Percentiles rank a stretch among this genome's conserved stretches.
phyloP scores from a whole-genome alignment of 2,113 vertebrate species.

The Clinocottus analis region DNA sequence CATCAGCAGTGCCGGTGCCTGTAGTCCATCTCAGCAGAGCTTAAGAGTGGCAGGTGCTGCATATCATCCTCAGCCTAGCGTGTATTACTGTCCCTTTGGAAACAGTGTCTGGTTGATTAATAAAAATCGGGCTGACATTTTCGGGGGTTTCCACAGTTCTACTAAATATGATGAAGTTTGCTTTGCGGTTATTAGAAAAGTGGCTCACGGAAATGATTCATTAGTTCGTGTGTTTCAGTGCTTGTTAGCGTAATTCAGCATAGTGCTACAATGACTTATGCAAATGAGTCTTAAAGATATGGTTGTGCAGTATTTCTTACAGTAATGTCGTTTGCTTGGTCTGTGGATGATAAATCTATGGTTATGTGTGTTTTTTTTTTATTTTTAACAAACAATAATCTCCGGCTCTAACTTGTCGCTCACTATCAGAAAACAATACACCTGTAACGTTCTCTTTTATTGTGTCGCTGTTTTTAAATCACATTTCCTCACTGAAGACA shows the following conservation, averaged over 20 bases:
- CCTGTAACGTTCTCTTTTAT: too few species aligned
- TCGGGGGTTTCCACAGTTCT: slow-evolving; percentile 50
- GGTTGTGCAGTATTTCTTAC: slow-evolving; percentile 1
- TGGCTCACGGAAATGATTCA: slow-evolving; percentile 46
- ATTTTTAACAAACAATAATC: background rate
- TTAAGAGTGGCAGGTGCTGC: slow-evolving; percentile 80
- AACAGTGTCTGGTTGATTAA: slow-evolving; percentile 70
- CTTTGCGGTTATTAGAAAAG: slow-evolving; percentile 53
- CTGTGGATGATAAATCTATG: background rate
- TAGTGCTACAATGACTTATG: slow-evolving; percentile 31
- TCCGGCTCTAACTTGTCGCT: background rate
- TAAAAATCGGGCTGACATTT: slow-evolving; percentile 69
- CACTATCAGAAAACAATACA: background rate
- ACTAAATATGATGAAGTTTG: slow-evolving; percentile 73
- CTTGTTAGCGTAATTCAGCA: slow-evolving; percentile 26
- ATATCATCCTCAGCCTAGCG: slow-evolving; percentile 65
- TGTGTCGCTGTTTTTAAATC: slow-evolving; percentile 26
- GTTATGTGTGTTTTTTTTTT: background rate
- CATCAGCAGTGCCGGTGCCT: slow-evolving; percentile 57
- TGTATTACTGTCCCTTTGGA: slow-evolving; percentile 75
- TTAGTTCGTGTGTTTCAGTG: slow-evolving; percentile 14
- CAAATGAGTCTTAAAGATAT: slow-evolving; percentile 34
- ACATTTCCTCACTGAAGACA: background rate
- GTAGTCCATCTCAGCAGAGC: slow-evolving; percentile 73
- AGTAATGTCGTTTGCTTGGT: background rate